Percentiles rank a stretch among this genome's conserved stretches.
phyloP scores from a whole-genome alignment of 2,113 vertebrate genomes.

The Psilopogon haemacephalus region DNA sequence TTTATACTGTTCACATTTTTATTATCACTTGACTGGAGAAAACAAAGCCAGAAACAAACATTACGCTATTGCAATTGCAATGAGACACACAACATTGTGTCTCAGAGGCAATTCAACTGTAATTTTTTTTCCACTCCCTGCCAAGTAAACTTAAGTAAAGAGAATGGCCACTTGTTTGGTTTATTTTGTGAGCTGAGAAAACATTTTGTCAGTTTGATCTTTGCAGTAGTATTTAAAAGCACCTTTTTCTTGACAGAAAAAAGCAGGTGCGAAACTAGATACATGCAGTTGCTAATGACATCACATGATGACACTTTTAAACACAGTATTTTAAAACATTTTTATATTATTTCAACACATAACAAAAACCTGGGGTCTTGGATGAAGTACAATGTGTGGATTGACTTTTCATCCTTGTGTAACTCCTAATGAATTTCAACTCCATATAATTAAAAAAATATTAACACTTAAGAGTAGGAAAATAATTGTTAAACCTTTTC shows the following conservation, averaged over 20 bases:
- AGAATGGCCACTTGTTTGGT: background rate
- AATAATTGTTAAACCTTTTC: background rate
- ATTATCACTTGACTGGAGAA: background rate
- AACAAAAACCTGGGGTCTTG: background rate
- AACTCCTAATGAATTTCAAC: background rate
- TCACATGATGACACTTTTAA: background rate
- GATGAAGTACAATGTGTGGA: background rate
- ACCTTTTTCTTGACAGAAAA: background rate
- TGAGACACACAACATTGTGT: background rate
- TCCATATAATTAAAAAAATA: background rate
- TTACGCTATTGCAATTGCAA: background rate
- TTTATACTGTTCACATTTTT: background rate
- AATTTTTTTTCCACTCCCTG: background rate
- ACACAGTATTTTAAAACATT: background rate
- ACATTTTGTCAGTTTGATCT: background rate
- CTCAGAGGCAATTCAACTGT: background rate
- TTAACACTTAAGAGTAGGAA: background rate
- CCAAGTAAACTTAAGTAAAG: background rate
- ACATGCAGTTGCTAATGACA: background rate
- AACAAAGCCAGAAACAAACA: background rate
- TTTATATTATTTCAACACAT: background rate
- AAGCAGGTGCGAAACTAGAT: background rate
- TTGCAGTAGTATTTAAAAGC: background rate
- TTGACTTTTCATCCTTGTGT: background rate
- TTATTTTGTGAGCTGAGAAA: background rate